Evolutionary conservation across 2,888 invertebrate genomes (phyloP), one percentile per base, ranked within the genome.

Genomic region (Xanthia togata): DNA sequence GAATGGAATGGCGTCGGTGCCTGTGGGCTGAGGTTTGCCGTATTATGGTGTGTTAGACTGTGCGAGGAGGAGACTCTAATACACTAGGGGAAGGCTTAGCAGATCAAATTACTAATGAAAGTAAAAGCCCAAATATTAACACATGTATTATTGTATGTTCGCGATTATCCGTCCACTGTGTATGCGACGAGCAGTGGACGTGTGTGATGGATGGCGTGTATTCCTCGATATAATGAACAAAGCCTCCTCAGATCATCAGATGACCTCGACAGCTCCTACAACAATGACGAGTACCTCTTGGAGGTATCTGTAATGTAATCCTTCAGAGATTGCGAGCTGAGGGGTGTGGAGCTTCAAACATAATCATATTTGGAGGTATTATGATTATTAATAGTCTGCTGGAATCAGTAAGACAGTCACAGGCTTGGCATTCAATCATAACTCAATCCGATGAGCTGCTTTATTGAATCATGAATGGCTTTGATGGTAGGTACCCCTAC

Each of bases 201-300:
- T 20, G 41, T 55, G 59, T 65, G 73, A 73, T 80, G 78, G 53
- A 79, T 72, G 80, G 53, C 50, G 17, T n/a, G 17, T 31, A 41
- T 47, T 17, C n/a, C 44, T 65, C 64, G 26, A 55, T 64, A 4
- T 79, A 63, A 64, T 71, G 44, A 59, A 59, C 35, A 57, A 38
- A 75, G 60, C 35, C 35, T 53, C 44, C 26, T 14, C 65, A 35
- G 26, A 68, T 53, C 44, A 23, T 14, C 65, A 35, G 26, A 68
- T 23, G 20, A 14, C n/a, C 26, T 14, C 3, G 41, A 17, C 17
- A n/a, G 1, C 41, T n/a, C 14, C 9, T 20, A 63, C 9, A 31
- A 26, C 9, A 55, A 31, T 17, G 2, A 53, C 50, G 50, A 23
- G 70, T 14, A 47, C 17, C 47, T 63, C 44, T 44, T 12, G 47